Evolutionary conservation across 2,113 vertebrate genomes (phyloP), one percentile per base, ranked within the genome.

Genomic region (Brienomyrus brachyistius): DNA sequence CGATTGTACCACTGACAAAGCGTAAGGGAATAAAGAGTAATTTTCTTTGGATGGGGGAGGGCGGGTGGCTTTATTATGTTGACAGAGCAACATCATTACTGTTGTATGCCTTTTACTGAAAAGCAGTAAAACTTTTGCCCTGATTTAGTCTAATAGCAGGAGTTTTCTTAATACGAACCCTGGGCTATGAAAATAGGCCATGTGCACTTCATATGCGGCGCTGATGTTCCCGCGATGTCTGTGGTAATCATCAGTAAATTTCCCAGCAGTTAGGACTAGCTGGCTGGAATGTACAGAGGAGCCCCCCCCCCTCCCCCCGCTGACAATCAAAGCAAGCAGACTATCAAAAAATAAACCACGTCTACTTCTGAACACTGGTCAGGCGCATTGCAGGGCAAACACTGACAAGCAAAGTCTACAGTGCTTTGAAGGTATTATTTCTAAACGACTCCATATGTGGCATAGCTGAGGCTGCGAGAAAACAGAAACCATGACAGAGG

Each of bases 381-480:
- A 43, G 17, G 35, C 17, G 1, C 74, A 40, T 17, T 7, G 62
- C n/a, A 31, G 27, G 62, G 27, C n/a, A 31, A 80, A 80, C 74
- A 43, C 74, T 19, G 35, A 43, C 74, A 80, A 43, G 74, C 31
- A 7, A 43, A 40, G 5, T 17, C 35, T 13, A 13, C 7, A 21
- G 35, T 0, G 35, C 74, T 40, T 80, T 43, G 74, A 80, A 19
- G 74, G 74, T 48, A 83, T 54, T 90, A 40, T 94, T 93, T 90
- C 88, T 93, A 93, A 91, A 94, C 93, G 92, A 92, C 94, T 95
- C 96, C 95, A 96, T 96, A 95, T 94, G 95, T 96, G 96, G 95
- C 95, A 96, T 96, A 96, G 93, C 94, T 92, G 91, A 31, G 92
- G 93, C 91, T 94, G 95, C 95, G 92, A 93, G 92, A 95, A 93